Evolutionary conservation across 2,888 invertebrate genomes (phyloP), one percentile per base, ranked within the genome.

Genomic region (Spilarctia lutea): DNA sequence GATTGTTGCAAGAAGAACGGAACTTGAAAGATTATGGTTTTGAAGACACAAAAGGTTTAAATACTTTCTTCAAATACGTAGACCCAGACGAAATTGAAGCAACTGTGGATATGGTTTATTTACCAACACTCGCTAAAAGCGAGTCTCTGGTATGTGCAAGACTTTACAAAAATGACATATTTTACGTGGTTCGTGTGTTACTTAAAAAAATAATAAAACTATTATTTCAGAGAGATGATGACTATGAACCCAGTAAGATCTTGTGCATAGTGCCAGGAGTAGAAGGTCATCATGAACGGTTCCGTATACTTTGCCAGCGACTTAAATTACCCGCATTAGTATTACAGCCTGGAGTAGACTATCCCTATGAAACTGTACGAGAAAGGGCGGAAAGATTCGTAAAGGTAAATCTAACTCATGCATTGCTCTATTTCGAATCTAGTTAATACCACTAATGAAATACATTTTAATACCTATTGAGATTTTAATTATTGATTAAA

Each of bases 71-170:
- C 16, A 71, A 67, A 0, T 78, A 88, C 33, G 84, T 90, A 10
- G 90, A 90, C 24, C 74, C 86, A 0, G 93, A 94, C 33, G 94
- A 94, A 78, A 83, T 94, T 6, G 76, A 87, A 13, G 91, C 90
- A 2, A 90, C 91, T 0, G 85, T 87, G 13, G 91, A 91, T n/a
- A 79, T 91, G 68, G 87, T 91, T 20, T 80, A 88, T 48, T 56
- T 91, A 72, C 86, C 89, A n/a, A 91, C 93, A 33, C 80, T 89
- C 11, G 80, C 77, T 27, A 65, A 60, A 30, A 74, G 33, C 42
- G 67, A 69, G 27, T 13, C 45, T 30, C 72, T 74, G 68, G 63
- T 67, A 27, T 39, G 52, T 60, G 39, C 65, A 7, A 20, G 20
- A 45, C 20, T 39, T 20, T 2, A 27, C 3, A 18, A n/a, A 42